Conservation (phyloP, 2,797 vertebrate species). For the Sciurus carolinensis region DNA sequence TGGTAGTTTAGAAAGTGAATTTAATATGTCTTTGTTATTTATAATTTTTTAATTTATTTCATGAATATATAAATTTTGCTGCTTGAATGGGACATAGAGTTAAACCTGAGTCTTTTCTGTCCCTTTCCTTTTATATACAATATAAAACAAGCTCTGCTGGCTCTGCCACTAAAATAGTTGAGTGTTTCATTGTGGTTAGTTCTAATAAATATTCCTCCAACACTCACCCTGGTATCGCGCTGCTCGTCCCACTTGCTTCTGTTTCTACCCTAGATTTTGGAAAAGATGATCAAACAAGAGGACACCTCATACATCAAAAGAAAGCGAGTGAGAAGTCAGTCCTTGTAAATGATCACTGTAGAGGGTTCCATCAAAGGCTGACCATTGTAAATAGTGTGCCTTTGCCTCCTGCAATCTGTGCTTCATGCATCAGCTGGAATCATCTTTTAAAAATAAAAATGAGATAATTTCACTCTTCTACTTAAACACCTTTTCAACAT, state of each 20-base stretch:
- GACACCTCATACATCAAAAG: background rate
- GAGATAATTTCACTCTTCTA: background rate
- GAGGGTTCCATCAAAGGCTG: background rate
- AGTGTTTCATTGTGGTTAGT: background rate
- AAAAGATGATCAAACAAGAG: background rate
- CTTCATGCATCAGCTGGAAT: background rate
- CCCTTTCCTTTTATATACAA: background rate
- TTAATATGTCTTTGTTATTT: background rate
- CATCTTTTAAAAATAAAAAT: background rate
- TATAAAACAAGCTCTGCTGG: background rate
- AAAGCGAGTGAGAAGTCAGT: background rate
- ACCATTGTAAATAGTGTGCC: background rate
- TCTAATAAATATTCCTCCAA: no score
- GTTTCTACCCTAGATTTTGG: background rate
- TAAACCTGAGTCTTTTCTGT: background rate
- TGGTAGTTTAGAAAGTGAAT: slow-evolving; percentile 18
- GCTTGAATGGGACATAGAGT: background rate
- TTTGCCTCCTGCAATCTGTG: background rate
- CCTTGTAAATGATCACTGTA: background rate
- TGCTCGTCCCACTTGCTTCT: background rate
- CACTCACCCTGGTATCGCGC: background rate
- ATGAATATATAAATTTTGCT: background rate
- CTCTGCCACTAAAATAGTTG: background rate
- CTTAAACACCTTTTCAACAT: background rate
- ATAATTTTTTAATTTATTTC: background rate